A percentile compares a stretch with the other conserved stretches of the same genome.
phyloP scores from a whole-genome alignment of 2,113 vertebrate species.

The Ifrita kowaldi region DNA sequence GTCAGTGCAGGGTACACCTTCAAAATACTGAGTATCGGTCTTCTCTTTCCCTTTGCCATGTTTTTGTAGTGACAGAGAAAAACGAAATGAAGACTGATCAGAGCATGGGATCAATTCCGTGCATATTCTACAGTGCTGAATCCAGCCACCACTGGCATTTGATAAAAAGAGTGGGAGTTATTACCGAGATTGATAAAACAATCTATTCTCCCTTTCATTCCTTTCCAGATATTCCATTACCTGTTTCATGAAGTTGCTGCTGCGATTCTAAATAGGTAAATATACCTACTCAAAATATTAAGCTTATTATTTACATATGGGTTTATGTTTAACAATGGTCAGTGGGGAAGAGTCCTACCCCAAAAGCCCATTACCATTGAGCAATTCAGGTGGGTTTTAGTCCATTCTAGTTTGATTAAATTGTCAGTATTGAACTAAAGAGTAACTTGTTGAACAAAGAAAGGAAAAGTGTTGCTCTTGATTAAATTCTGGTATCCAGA shows the following conservation, averaged over 20 bases:
- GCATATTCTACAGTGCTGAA: not conserved
- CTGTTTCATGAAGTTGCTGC: not conserved
- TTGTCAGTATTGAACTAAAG: not conserved
- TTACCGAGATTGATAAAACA: not conserved
- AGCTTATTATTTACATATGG: not conserved
- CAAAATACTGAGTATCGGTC: not conserved
- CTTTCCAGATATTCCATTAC: not conserved
- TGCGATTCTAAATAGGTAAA: not conserved
- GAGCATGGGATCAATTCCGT: not conserved
- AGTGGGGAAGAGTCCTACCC: not conserved
- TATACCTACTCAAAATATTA: not conserved
- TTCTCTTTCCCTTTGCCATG: not conserved
- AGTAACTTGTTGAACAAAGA: not conserved
- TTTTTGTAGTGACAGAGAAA: not conserved
- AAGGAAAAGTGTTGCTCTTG: not conserved
- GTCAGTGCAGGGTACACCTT: not conserved
- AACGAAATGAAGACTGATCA: not conserved
- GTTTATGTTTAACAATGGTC: not conserved
- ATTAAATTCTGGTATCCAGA: not conserved
- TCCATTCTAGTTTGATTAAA: not conserved
- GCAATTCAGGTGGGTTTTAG: not conserved
- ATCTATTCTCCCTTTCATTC: not conserved
- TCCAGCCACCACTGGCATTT: not conserved
- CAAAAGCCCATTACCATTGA: not conserved
- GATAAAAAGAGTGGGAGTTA: not conserved